Evolutionary conservation across 1,140 invertebrate species (phyloP), one percentile per base, ranked within the genome.

Genomic region (Pristionchus pacificus): DNA sequence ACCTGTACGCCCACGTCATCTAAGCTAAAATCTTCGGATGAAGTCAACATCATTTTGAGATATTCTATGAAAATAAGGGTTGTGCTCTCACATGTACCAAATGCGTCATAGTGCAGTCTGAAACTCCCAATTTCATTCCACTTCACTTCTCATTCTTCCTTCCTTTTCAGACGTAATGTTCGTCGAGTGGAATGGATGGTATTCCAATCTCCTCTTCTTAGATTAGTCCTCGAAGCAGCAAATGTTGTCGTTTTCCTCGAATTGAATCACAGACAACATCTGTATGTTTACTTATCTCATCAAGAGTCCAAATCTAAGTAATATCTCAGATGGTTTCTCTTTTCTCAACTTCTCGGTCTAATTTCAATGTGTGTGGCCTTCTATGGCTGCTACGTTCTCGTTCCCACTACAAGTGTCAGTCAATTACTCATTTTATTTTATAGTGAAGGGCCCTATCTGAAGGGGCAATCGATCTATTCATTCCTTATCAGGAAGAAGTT

Each of bases 221-320:
- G 79, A 55, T 78, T 78, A 15, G 60, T 76, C 6, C 71, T 80
- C 24, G 79, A 80, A 63, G 38, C 82, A 24, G 27, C 79, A 19
- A 83, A 80, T 64, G 73, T 80, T 25, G 76, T 78, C 27, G 79
- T 80, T 24, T 80, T 79, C 27, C 71, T 80, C 68, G 79, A 80
- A 60, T 61, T 80, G n/a, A 71, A 67, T 29, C 38, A 71, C n/a
- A 60, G 79, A 30, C 59, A 72, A 27, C 63, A 68, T 38, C 29
- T 65, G 70, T 74, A 29, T 30, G 66, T 10, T 60, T 10, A 6
- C 27, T 24, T 24, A 60, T 60, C 25, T 59, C 3, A 19, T 59
- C n/a, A 0, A 28, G 15, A 60, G 49, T 49, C 29, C 30, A 63
- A 27, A 15, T 62, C 15, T 63, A 30, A n/a, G n/a, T n/a, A n/a